Base-by-base conservation (phyloP, 1,140 invertebrate genomes). In the Drosophila subobscura region DNA sequence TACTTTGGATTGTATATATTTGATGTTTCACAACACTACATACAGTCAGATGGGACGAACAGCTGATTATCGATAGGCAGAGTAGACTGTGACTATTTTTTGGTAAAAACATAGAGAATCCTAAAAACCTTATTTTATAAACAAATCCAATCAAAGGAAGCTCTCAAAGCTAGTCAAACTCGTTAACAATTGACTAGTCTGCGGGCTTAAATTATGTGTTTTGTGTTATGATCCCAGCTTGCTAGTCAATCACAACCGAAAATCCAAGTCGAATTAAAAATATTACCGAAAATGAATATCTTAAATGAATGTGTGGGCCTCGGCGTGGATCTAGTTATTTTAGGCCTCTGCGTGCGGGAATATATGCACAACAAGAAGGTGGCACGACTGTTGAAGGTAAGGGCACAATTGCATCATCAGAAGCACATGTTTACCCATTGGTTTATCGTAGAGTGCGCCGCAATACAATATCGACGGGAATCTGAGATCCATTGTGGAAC, bases 311-410 rank as follows among this genome's bases (percentile, higher is more conserved):
- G 93, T 37, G 91, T 96, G 59, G 93, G 94, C 8, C 91, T 96
- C n/a, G 95, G 95, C 41, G 92, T 96, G 49, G 95, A 96, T 86
- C 92, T 94, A 7, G 77, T 96, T 37, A 94, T 96, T 70, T 93
- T 96, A 51, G 94, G 93, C 4, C 92, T 95, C 29, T 96, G 95
- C 79, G 91, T 95, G 5, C 94, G 93, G 78, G 94, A 96, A 90
- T 95, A 96, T 91, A 93, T 94, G 77, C 93, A 94, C 89, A 95
- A 94, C 90, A 95, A 94, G 92, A 94, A 93, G 89, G 94, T 95
- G 2, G 92, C 95, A 41, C 92, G 92, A 52, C 92, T 94, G 66
- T 92, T 96, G 42, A 94, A 96, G 93, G 95, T 95, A 91, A 90
- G 79, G 44, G 12, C 29, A 16, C 22, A n/a, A 47, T 20, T 14